phyloP scores from a whole-genome alignment of 37 sponge, comb jelly and placozoan genomes.

The Cliona cf. orientalis region DNA sequence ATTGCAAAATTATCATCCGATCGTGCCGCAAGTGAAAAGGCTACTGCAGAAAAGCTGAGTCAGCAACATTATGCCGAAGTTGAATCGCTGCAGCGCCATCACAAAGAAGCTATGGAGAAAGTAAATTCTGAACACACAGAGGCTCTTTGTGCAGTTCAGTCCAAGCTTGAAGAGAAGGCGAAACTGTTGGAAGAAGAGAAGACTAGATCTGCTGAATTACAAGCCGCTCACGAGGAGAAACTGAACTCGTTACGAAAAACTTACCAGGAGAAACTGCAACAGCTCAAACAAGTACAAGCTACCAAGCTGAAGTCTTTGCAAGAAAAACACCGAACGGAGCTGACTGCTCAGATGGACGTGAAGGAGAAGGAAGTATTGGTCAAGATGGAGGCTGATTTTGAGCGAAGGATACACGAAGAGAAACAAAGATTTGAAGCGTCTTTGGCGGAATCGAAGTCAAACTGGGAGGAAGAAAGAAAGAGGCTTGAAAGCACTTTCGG shows the following conservation, averaged over 20 bases:
- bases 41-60: background rate
- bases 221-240: background rate
- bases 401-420: slow-evolving; percentile 13
- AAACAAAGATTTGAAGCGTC: slow-evolving; percentile 1
- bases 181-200: slow-evolving; percentile 3
- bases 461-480: slow-evolving; percentile 23
- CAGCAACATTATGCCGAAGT: background rate
- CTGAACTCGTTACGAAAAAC: slow-evolving; percentile 14
- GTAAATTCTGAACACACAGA: no score
- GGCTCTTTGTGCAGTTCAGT: slow-evolving; percentile 1
- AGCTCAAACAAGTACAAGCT: slow-evolving; percentile 33
- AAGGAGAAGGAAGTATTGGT: slow-evolving; percentile 16
- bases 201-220: background rate
- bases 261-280: slow-evolving; percentile 42
- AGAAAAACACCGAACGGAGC: slow-evolving; percentile 27
- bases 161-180: background rate
- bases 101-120: background rate
- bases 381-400: background rate
- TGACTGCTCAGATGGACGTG: slow-evolving; percentile 13
- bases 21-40: background rate
- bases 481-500: background rate
- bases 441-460: slow-evolving; percentile 4
- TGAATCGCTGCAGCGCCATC: background rate
- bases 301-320: slow-evolving; percentile 21
- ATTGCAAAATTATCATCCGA: background rate